Conservation (phyloP, 2,113 vertebrate species). For the Mesitornis unicolor region DNA sequence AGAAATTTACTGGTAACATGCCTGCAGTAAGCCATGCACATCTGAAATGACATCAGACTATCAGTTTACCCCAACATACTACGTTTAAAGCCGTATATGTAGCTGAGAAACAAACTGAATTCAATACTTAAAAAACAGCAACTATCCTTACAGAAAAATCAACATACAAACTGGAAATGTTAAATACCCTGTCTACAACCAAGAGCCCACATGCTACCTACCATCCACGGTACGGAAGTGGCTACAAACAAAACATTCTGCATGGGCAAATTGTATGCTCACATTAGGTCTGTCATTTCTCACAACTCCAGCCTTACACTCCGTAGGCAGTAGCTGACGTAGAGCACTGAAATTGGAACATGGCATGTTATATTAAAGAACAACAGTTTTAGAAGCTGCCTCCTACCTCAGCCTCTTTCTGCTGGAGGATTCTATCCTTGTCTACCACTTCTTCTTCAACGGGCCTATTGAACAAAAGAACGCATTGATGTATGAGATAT, state of each 20-base stretch:
- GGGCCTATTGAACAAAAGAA: slow-evolving; percentile 68
- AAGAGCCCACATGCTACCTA: not conserved
- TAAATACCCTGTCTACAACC: not conserved
- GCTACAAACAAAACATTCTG: not conserved
- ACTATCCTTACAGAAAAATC: not conserved
- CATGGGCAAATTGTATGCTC: not conserved
- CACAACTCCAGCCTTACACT: not conserved
- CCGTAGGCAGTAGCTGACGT: fast-evolving
- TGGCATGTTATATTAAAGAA: not conserved
- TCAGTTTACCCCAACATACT: not conserved
- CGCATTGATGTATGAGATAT: fast-evolving
- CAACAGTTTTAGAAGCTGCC: not conserved
- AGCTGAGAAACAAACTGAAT: not conserved
- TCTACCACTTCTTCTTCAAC: slow-evolving; percentile 89
- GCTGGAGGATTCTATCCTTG: slow-evolving; percentile 91
- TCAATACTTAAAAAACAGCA: not conserved
- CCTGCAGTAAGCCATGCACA: not conserved
- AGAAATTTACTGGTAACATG: not conserved
- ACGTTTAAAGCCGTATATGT: not conserved
- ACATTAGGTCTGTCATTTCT: not conserved
- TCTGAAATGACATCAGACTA: not conserved
- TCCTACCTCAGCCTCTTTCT: slow-evolving; percentile 91
- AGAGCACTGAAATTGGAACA: not conserved
- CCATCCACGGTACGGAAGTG: not conserved
- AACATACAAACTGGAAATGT: not conserved